Evolutionary conservation across 1,140 invertebrate species (phyloP), one percentile per base, ranked within the genome.

Genomic region (Trachymyrmex septentrionalis): DNA sequence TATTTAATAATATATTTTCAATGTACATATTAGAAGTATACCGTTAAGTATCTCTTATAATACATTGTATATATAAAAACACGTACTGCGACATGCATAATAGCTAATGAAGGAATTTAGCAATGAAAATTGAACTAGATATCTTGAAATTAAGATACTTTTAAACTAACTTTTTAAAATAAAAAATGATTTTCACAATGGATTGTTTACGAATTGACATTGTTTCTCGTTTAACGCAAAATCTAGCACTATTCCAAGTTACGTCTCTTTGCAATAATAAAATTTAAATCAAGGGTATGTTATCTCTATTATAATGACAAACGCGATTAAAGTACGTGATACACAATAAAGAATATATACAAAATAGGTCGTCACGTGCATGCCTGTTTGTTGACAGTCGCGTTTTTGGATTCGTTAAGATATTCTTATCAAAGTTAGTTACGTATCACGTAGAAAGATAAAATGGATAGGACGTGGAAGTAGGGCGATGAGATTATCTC

Each of bases 401-500:
- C 14, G 48, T 19, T 84, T 12, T 53, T 19, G 44, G 38, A 85
- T 67, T 69, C 24, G 59, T 27, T 34, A 61, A 34, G 55, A 84
- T 66, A 75, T 57, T 82, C 55, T 77, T 53, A 72, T 85, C 57
- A 30, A 63, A 82, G 77, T 90, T 88, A 86, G 86, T 67, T 72
- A 72, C 30, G 50, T 48, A 81, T 93, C 93, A 93, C 93, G 93
- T 94, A 94, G 84, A 24, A 89, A 69, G 89, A 86, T 81, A 89
- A 92, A 94, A 93, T 94, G 92, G 92, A 92, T 91, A 87, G 92
- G 88, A 93, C 92, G 92, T 93, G 91, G 69, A 93, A 93, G 71
- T 91, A 88, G 91, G 91, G 91, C 91, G 93, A 94, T 92, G 92
- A 93, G 93, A 94, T 94, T 94, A 94, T 94, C 91, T 93, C 82